Percentiles rank a stretch among this genome's conserved stretches.
phyloP scores from a whole-genome alignment of 2,113 vertebrate genomes.

The Chunga burmeisteri region DNA sequence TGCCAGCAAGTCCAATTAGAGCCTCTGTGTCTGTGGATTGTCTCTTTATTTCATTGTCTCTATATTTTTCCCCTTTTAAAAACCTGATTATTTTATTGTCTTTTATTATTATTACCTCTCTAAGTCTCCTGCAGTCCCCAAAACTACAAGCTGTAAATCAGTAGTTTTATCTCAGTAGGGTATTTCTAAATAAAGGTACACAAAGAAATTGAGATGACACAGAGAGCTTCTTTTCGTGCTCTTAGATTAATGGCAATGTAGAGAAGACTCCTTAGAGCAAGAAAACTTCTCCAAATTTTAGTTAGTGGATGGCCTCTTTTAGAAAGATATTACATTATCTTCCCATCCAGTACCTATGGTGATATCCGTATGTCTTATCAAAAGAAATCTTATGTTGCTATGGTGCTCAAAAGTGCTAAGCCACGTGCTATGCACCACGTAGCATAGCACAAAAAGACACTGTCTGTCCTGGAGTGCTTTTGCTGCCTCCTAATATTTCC shows the following conservation, averaged over 20 bases:
- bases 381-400: not conserved
- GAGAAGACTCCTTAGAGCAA: not conserved
- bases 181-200: not conserved
- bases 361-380: not conserved
- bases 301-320: not conserved
- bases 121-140: not conserved
- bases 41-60: not conserved
- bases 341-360: not conserved
- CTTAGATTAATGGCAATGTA: not conserved
- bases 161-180: not conserved
- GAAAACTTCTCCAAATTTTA: not conserved
- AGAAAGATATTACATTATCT: not conserved
- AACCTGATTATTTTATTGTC: not conserved
- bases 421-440: not conserved
- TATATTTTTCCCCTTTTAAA: not conserved
- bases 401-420: not conserved
- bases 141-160: not conserved
- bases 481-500: not conserved
- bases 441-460: not conserved
- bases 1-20: not conserved
- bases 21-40: not conserved
- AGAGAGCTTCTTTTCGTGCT: not conserved
- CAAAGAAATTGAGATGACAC: not conserved
- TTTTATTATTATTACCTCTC: not conserved
- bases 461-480: not conserved